phyloP scores from a whole-genome alignment of 2,113 vertebrate genomes.

The Stigmatopora argus region DNA sequence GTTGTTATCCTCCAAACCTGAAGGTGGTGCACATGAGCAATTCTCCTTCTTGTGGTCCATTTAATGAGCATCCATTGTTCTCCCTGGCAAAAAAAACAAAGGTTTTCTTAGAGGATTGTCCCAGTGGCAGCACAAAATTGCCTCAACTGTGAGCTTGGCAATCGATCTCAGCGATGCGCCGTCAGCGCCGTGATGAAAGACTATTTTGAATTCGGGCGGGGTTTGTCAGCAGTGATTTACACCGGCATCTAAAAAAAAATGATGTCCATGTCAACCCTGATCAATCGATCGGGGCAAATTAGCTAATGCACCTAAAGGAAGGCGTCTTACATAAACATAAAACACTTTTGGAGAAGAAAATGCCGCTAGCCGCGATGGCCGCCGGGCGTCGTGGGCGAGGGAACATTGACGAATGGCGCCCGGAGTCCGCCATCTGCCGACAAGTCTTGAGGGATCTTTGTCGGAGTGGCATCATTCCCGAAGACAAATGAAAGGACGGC shows the following conservation, averaged over 20 bases:
- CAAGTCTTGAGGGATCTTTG: constrained; percentile 20
- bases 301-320: constrained; percentile 48
- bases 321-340: constrained; percentile 25
- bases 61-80: neutral
- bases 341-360: constrained; percentile 6
- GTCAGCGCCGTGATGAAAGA: constrained; percentile 32
- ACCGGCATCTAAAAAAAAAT: constrained; percentile 49
- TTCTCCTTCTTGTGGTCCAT: neutral
- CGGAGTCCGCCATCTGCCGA: neutral
- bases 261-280: constrained; percentile 46
- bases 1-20: neutral
- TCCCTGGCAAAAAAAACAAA: neutral
- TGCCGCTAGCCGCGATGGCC: neutral
- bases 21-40: neutral
- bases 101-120: neutral
- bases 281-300: constrained; percentile 51
- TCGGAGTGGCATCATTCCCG: constrained; percentile 16
- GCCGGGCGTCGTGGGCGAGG: neutral
- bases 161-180: constrained; percentile 24
- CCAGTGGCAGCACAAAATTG: constrained; percentile 3
- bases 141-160: neutral
- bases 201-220: constrained; percentile 25
- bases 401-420: constrained; percentile 18
- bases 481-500: constrained; percentile 13
- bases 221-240: constrained; percentile 30